phyloP scores from a whole-genome alignment of 2,113 vertebrate genomes.

The Eolophus roseicapilla region DNA sequence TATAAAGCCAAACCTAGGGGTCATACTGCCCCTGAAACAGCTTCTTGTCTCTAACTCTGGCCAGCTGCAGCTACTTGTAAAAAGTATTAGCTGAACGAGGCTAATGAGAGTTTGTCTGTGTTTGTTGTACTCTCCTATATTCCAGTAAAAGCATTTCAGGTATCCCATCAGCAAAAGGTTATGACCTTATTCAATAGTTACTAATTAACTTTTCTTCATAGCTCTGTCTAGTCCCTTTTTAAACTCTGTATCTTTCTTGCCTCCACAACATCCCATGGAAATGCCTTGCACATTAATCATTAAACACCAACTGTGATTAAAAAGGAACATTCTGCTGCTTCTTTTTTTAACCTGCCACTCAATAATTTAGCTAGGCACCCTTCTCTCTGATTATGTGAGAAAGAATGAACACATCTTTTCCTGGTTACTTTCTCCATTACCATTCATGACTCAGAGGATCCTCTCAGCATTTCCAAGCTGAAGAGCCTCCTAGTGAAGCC shows the following conservation, averaged over 20 bases:
- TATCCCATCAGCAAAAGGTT: neutral
- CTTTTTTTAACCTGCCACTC: neutral
- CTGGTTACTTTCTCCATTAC: neutral
- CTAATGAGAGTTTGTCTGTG: neutral
- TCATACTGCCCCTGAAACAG: neutral
- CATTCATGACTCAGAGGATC: neutral
- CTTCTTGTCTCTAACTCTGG: neutral
- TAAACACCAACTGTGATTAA: neutral
- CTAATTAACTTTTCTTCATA: constrained; percentile 22
- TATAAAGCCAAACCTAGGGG: neutral
- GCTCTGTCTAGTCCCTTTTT: neutral
- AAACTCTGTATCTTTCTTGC: neutral
- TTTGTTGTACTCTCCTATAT: neutral
- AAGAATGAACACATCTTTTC: neutral
- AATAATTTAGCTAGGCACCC: neutral
- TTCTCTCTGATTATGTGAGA: neutral
- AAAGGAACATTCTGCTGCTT: neutral
- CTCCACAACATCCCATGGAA: neutral
- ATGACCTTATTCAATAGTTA: neutral
- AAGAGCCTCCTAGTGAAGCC: neutral
- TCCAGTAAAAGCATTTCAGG: constrained; percentile 18
- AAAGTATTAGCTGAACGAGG: neutral
- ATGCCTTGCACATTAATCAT: constrained; percentile 10
- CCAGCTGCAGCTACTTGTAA: neutral
- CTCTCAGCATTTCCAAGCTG: neutral